Conservation (phyloP, 1,140 invertebrate genomes). For the Bombus pascuorum region DNA sequence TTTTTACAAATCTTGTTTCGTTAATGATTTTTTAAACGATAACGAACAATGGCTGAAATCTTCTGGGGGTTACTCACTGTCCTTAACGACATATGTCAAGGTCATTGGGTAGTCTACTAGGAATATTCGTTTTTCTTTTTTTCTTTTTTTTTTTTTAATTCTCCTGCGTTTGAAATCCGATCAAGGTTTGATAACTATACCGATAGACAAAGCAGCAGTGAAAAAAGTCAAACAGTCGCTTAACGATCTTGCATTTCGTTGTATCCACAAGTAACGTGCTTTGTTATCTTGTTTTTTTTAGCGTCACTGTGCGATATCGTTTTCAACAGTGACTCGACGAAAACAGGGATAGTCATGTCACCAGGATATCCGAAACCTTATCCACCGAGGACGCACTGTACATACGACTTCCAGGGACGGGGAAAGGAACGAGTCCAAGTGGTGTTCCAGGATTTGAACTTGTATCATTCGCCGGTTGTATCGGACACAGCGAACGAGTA, state of each 20-base stretch:
- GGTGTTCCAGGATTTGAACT: slow-evolving; percentile 89
- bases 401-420: slow-evolving; percentile 92
- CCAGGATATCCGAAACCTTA: slow-evolving; percentile 90
- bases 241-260: background rate
- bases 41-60: no score
- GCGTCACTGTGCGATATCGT: slow-evolving; percentile 89
- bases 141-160: no score
- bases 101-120: no score
- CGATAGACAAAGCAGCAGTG: no score
- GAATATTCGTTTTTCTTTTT: background rate
- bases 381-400: slow-evolving; percentile 88
- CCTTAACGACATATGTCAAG: no score
- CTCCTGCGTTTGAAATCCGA: background rate
- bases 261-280: background rate
- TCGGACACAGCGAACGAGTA: slow-evolving; percentile 85
- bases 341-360: slow-evolving; percentile 91
- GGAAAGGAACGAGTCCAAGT: slow-evolving; percentile 91
- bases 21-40: no score
- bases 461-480: slow-evolving; percentile 81
- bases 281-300: slow-evolving; percentile 80
- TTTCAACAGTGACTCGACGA: slow-evolving; percentile 90
- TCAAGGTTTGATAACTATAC: background rate
- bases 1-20: no score
- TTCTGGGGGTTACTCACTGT: no score
- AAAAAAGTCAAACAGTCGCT: background rate